These are phyloP conservation scores for Vombatus ursinus DNA, from an alignment of 2,113 vertebrate genomes.

Conservation along the genomic window DNA sequence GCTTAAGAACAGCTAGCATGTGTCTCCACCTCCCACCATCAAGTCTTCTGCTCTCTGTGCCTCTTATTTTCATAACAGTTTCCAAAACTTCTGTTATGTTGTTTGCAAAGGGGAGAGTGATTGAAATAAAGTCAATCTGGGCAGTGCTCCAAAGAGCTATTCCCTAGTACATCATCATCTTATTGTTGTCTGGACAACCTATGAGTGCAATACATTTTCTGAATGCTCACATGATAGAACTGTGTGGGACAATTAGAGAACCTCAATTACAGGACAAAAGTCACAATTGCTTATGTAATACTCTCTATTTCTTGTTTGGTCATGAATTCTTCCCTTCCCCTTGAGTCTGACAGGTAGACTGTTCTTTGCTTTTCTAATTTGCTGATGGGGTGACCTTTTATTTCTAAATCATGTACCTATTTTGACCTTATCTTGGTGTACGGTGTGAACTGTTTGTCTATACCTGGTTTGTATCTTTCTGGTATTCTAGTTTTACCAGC, in stretches of 20 bases:
- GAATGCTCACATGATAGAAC: conserved; percentile 64
- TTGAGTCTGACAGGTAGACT: too few relatives aligned
- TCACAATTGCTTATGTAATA: conserved; percentile 11
- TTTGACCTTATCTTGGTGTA: too few relatives aligned
- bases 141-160: conserved; percentile 71
- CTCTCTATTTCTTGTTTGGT: too few relatives aligned
- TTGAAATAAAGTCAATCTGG: conserved; percentile 55
- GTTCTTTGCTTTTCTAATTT: too few relatives aligned
- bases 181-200: conserved; percentile 68
- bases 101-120: background rate
- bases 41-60: background rate
- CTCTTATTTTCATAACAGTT: background rate
- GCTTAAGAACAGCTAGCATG: background rate
- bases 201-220: conserved; percentile 77
- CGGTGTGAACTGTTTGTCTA: too few relatives aligned
- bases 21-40: background rate
- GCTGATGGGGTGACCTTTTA: too few relatives aligned
- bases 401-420: too few relatives aligned
- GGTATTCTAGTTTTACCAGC: background rate
- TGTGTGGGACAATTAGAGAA: conserved; percentile 58
- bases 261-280: conserved; percentile 73
- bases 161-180: conserved; percentile 71
- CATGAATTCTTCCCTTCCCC: too few relatives aligned
- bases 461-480: too few relatives aligned
- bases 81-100: background rate